Base-by-base conservation (phyloP, 2,888 invertebrate species). In the Argyresthia albistria region DNA sequence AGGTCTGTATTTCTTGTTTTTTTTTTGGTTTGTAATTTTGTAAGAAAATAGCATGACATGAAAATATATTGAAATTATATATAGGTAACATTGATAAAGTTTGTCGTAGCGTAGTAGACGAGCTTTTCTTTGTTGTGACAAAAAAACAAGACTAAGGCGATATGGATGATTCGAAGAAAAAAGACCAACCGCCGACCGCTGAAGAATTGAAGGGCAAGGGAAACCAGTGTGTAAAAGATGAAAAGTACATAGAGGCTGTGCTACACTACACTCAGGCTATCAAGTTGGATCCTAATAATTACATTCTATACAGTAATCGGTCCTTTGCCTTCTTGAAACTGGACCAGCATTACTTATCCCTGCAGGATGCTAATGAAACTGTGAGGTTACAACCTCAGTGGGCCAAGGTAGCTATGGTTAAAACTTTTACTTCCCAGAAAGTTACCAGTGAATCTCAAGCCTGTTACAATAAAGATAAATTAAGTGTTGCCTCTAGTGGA, bases 201-300 rank as follows among this genome's bases (percentile, higher is more conserved):
- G 90, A 91, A 70, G 89, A 90, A 48, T 75, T 93, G 35, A 93
- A 93, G 74, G 91, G 89, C 65, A 89, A 91, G 64, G 96, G 95
- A 35, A 95, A 96, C 77, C 89, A 90, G 51, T 93, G 93, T 66
- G 91, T 95, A 46, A 92, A 91, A 69, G 89, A 92, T 60, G 89
- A 90, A 52, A 93, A 93, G 67, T 93, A 84, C 72, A 90, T 91
- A 59, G 94, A 94, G 78, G 95, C 95, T 6, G 89, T 94, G 56
- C 75, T 95, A 54, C 92, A 93, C 75, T 96, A 96, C 68, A 93
- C 93, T 0, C 91, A 93, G 62, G 95, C 93, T 1, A 91, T 96
- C 60, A 93, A 93, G 76, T 69, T 91, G 61, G 93, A 93, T 59
- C 90, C 92, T 8, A 89, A 88, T 57, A 93, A 94, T 79, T 91